Percentiles rank a stretch among this genome's conserved stretches.
These are phyloP conservation scores for Podargus strigoides DNA, from an alignment of 2,797 vertebrate genomes.

Conservation along the genomic window DNA sequence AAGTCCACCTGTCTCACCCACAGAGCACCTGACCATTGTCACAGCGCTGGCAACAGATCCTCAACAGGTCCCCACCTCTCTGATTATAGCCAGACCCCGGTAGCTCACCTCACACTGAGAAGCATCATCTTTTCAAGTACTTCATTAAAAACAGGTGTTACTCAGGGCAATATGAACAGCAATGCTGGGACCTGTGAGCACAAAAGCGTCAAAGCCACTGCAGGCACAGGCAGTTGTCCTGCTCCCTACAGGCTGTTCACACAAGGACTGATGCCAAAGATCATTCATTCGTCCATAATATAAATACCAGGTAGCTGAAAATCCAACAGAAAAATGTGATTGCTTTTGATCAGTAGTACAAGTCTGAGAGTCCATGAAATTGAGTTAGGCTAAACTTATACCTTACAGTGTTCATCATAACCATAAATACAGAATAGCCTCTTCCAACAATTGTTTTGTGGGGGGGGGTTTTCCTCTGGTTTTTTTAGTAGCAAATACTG, in stretches of 20 bases:
- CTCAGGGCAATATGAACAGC: neutral
- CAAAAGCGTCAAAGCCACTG: neutral
- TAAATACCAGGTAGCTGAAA: neutral
- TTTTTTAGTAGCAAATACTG: neutral
- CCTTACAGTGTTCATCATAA: neutral
- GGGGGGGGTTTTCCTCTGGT: neutral
- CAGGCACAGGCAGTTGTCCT: neutral
- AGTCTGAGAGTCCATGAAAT: neutral
- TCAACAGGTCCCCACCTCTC: neutral
- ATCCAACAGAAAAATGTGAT: neutral
- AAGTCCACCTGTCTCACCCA: neutral
- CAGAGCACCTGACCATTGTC: neutral
- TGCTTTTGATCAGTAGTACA: neutral
- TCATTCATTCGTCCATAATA: neutral
- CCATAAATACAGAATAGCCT: neutral
- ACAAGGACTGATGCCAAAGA: neutral
- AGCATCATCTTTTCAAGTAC: neutral
- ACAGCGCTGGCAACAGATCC: neutral
- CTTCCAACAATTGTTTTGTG: neutral
- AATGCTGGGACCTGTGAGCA: neutral
- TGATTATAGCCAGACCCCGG: neutral
- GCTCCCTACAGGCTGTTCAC: fast-evolving
- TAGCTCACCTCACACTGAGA: neutral
- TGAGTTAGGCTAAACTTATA: neutral
- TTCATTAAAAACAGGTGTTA: neutral